These are phyloP conservation scores for Arothron firmamentum DNA, from an alignment of 2,113 vertebrate species.

Conservation along the genomic window DNA sequence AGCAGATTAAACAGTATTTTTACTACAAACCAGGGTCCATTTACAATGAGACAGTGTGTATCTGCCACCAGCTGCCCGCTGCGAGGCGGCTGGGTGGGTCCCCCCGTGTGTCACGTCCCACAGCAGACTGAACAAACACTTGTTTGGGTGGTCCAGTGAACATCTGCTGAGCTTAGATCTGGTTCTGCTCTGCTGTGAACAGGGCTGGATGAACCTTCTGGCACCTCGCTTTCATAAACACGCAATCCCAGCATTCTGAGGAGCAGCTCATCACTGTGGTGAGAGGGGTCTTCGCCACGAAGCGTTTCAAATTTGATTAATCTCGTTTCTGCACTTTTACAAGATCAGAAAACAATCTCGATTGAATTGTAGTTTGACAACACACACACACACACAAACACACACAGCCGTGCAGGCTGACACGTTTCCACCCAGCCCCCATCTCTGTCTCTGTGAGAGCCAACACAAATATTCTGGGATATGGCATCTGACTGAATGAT, in stretches of 20 bases:
- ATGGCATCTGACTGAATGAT: constrained; percentile 60
- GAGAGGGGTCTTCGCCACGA: not conserved
- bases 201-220: too few relatives aligned
- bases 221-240: constrained; percentile 21
- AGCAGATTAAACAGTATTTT: not conserved
- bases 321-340: not conserved
- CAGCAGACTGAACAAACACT: constrained; percentile 55
- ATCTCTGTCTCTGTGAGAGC: constrained; percentile 40
- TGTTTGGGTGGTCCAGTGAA: constrained; percentile 61
- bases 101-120: constrained; percentile 38
- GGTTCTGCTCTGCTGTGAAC: constrained; percentile 16
- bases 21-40: too few relatives aligned
- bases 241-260: not conserved
- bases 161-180: constrained; percentile 52
- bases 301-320: too few relatives aligned
- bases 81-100: constrained; percentile 34
- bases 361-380: too few relatives aligned
- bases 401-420: constrained; percentile 13
- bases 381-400: not conserved
- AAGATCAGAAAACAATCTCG: too few relatives aligned
- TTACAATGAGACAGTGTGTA: constrained; percentile 27
- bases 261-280: not conserved
- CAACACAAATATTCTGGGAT: constrained; percentile 68
- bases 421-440: constrained; percentile 44
- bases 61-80: constrained; percentile 41